These are phyloP conservation scores for Rhagium mordax DNA, from an alignment of 2,888 invertebrate species.

Conservation along the genomic window DNA sequence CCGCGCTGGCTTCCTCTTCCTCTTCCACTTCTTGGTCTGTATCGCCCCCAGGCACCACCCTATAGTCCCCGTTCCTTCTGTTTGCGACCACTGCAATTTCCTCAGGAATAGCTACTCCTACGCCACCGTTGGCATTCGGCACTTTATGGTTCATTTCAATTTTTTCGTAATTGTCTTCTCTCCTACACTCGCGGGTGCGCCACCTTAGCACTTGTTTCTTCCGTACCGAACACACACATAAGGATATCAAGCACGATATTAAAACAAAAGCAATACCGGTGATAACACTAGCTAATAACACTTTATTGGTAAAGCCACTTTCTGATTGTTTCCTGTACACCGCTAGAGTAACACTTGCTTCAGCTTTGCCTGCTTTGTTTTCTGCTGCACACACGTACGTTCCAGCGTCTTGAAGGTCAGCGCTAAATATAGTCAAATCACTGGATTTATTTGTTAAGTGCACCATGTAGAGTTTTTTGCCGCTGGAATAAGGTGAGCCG, in stretches of 20 bases:
- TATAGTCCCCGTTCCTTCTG: slow-evolving; percentile 79
- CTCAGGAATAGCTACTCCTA: slow-evolving; percentile 41
- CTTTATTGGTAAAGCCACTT: slow-evolving; percentile 74
- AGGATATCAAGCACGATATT: slow-evolving; percentile 77
- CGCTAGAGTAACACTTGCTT: slow-evolving; percentile 81
- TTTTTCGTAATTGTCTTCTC: slow-evolving; percentile 83
- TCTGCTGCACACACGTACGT: slow-evolving; percentile 85
- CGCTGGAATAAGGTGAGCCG: slow-evolving; percentile 69
- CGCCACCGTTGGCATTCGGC: slow-evolving; percentile 60
- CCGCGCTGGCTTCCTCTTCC: slow-evolving; percentile 72
- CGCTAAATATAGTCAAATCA: slow-evolving; percentile 81
- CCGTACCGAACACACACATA: slow-evolving; percentile 76
- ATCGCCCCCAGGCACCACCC: slow-evolving; percentile 76
- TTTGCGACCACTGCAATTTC: slow-evolving; percentile 67
- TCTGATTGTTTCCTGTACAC: slow-evolving; percentile 79
- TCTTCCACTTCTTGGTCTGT: slow-evolving; percentile 78
- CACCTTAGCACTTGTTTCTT: slow-evolving; percentile 76
- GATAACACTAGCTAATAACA: slow-evolving; percentile 79
- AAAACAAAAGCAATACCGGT: slow-evolving; percentile 78
- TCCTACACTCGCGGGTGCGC: slow-evolving; percentile 67
- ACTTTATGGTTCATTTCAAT: slow-evolving; percentile 80
- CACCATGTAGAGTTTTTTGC: slow-evolving; percentile 78
- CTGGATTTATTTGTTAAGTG: slow-evolving; percentile 79
- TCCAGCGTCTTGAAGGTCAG: slow-evolving; percentile 83
- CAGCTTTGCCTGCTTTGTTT: slow-evolving; percentile 85